Conservation (phyloP, 2,113 vertebrate genomes). For the Lota lota region DNA sequence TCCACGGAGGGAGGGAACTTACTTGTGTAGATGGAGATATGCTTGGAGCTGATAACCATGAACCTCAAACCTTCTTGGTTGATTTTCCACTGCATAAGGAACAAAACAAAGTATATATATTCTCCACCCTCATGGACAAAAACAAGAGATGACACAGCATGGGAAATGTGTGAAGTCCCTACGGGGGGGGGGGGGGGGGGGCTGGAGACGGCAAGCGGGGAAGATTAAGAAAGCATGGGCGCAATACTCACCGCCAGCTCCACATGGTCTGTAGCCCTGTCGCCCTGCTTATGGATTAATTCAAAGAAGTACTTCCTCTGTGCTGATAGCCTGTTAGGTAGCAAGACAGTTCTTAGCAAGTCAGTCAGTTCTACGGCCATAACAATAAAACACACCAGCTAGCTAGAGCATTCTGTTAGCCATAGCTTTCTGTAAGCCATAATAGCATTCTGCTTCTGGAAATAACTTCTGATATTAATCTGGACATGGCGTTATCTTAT, state of each 20-base stretch:
- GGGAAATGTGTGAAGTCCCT: neutral
- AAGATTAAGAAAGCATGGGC: neutral
- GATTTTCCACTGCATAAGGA: slow-evolving; percentile 80
- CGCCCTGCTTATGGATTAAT: slow-evolving; percentile 88
- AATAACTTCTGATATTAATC: too few relatives aligned
- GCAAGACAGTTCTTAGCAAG: neutral
- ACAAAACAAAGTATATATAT: neutral
- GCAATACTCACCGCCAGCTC: slow-evolving; percentile 84
- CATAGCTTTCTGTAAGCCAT: too few relatives aligned
- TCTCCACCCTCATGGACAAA: neutral
- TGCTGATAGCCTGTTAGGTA: slow-evolving; percentile 74
- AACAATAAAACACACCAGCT: neutral
- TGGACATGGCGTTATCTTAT: too few relatives aligned
- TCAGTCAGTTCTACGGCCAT: too few relatives aligned
- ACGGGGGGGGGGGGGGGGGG: neutral
- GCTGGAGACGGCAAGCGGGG: neutral
- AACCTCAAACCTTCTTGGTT: slow-evolving; percentile 72
- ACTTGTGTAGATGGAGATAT: slow-evolving; percentile 90
- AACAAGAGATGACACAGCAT: slow-evolving; percentile 2
- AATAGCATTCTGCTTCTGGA: too few relatives aligned
- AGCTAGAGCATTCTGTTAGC: too few relatives aligned
- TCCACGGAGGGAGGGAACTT: slow-evolving; percentile 57
- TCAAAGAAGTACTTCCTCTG: slow-evolving; percentile 88
- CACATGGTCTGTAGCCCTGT: slow-evolving; percentile 86
- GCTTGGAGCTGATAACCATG: slow-evolving; percentile 78